Percentiles rank a stretch among this genome's conserved stretches.
Conservation (phyloP, 2,797 vertebrate species). For the Simalia tracyae region DNA sequence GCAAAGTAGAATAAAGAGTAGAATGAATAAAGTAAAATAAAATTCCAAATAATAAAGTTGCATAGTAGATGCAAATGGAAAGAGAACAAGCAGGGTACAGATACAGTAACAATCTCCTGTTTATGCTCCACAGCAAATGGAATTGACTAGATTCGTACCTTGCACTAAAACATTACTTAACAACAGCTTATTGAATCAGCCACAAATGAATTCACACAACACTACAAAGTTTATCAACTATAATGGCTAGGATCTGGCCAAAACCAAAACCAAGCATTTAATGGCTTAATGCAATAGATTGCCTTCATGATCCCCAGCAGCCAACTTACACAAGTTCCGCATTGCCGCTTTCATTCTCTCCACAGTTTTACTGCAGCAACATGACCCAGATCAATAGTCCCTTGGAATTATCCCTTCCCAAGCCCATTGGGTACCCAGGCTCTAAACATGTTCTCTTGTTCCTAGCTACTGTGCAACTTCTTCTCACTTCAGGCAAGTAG, state of each 20-base stretch:
- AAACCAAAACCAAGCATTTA: neutral
- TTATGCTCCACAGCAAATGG: neutral
- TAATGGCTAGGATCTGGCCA: neutral
- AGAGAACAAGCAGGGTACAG: neutral
- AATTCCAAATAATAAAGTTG: neutral
- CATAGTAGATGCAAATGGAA: neutral
- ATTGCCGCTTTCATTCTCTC: neutral
- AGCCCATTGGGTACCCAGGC: neutral
- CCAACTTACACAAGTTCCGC: neutral
- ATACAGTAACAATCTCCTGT: neutral
- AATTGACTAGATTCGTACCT: neutral
- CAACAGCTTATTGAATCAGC: neutral
- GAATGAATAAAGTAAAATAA: neutral
- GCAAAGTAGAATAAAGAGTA: neutral
- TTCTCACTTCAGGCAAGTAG: neutral
- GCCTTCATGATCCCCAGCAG: neutral
- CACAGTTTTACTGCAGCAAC: neutral
- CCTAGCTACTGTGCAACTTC: too few relatives aligned
- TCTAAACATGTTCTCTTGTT: neutral
- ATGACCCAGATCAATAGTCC: neutral
- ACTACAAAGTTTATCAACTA: neutral
- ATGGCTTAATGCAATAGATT: neutral
- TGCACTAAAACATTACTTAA: neutral
- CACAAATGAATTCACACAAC: neutral
- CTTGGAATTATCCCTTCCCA: neutral